Evolutionary conservation across 2,797 vertebrate genomes (phyloP).

Genomic region (Gymnoscopelus braueri): DNA sequence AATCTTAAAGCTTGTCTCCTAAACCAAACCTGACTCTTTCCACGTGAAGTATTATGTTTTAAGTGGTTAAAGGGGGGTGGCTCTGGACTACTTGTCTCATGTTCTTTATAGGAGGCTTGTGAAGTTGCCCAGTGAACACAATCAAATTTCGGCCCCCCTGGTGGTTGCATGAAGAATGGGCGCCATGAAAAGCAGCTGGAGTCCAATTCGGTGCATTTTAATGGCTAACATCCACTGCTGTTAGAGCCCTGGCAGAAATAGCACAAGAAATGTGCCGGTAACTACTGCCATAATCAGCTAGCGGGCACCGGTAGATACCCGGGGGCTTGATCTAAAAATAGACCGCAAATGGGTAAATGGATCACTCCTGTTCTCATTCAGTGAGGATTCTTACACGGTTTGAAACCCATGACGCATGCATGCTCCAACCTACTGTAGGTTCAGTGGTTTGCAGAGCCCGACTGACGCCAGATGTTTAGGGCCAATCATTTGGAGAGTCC

Average conservation of each 20-base stretch:
- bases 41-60: too few species aligned
- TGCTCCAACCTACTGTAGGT: background rate
- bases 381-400: background rate
- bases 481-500: too few species aligned
- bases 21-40: too few species aligned
- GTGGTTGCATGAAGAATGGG: slow-evolving; percentile 49
- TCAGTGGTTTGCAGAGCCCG: too few species aligned
- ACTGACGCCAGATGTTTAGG: too few species aligned
- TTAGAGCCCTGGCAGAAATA: slow-evolving; percentile 22
- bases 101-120: slow-evolving; percentile 2
- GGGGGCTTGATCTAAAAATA: slow-evolving; percentile 9
- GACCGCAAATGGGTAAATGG: background rate
- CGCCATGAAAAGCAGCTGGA: slow-evolving; percentile 44
- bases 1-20: too few species aligned
- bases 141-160: slow-evolving; percentile 43
- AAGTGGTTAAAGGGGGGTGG: background rate
- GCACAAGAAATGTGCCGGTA: slow-evolving; percentile 2
- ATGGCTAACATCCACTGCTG: slow-evolving; percentile 45
- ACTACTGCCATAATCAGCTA: slow-evolving; percentile 23
- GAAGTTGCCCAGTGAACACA: slow-evolving; percentile 16
- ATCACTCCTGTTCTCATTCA: background rate
- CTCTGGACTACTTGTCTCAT: background rate
- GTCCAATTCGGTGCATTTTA: slow-evolving; percentile 50
- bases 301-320: background rate
- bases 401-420: background rate